Base-by-base conservation (phyloP, 92 coral and sea anemone genomes). In the Muricea muricata region DNA sequence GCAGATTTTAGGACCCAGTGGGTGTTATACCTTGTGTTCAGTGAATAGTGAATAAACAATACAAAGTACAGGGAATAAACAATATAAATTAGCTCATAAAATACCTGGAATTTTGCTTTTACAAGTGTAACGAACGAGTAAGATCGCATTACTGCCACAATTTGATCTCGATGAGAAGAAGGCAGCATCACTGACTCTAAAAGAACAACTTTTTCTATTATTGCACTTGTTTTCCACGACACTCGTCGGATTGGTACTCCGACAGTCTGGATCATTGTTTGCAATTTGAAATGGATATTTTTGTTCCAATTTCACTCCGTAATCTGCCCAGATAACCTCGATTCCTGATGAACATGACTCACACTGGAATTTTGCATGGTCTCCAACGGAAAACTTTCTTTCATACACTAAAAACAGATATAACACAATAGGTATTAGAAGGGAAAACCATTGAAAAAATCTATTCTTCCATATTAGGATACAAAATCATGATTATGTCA, bases 81-180 rank as follows among this genome's bases (percentile, higher is more conserved):
- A n/a, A n/a, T n/a, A n/a, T n/a, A n/a, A n/a, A n/a, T n/a, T n/a
- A n/a, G n/a, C n/a, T n/a, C n/a, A n/a, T n/a, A n/a, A n/a, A n/a
- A n/a, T n/a, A n/a, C n/a, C n/a, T n/a, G n/a, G n/a, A 54, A 7
- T 6, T n/a, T n/a, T n/a, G 5, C 15, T 4, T 63, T 63, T 28
- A 63, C 70, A 63, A 26, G 70, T 63, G 70, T 63, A 63, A 17
- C 37, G 70, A 11, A 63, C 35, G 6, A 63, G 70, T 26, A 63
- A 32, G 18, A 11, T 63, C 6, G 37, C 21, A 12, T 3, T 8
- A 1, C 11, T 8, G 17, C 7, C 9, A 63, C 37, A 28, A 28
- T 18, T 1, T 10, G 70, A n/a, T 1, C 31, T 10, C 21, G 70
- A n/a, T 25, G 0, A n/a, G n/a, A 26, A 15, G 30, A 63, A 63